Base-by-base conservation (phyloP, 1,140 invertebrate species). In the Cataglyphis hispanica region DNA sequence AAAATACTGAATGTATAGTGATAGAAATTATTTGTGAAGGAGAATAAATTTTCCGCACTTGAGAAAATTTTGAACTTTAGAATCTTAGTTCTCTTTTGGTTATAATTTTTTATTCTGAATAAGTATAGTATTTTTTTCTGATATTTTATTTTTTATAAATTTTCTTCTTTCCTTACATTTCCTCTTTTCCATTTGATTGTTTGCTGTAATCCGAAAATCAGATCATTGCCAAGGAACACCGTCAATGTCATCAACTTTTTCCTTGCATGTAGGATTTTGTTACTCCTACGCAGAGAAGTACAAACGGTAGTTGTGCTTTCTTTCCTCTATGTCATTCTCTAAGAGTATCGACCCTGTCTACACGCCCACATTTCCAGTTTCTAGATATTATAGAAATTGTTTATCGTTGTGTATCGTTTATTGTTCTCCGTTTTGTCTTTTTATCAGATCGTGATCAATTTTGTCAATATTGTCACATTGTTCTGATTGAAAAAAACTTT, bases 191-290 rank as follows among this genome's bases (percentile, higher is more conserved):
- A 67, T 74, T 69, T 31, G 34, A 85, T 34, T 66, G 37, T n/a
- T 13, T 43, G 63, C n/a, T 25, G 25, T 76, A 78, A 81, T 10
- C 22, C 58, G 58, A 88, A 89, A 86, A 91, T 83, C 74, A 90
- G 88, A 91, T 91, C 90, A 91, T 86, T 91, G 88, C 76, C 90
- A 91, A 90, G 90, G 90, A 88, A 69, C 84, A 88, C 66, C 63
- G 58, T 69, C 84, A 4, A 34, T 60, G 61, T 13, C 64, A 60
- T 83, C 81, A 60, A 85, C 53, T 63, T 87, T 85, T 77, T 85
- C 16, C 64, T 10, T 34, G 16, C 50, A 13, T 56, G 56, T 46
- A 61, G 46, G 46, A 80, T 81, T 53, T 75, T 67, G 72, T 84
- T 31, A 77, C 75, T 87, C 83, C 89, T 87, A 89, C 86, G 89